Base-by-base conservation (phyloP, 2,797 vertebrate genomes). In the Neomorphus geoffroyi region DNA sequence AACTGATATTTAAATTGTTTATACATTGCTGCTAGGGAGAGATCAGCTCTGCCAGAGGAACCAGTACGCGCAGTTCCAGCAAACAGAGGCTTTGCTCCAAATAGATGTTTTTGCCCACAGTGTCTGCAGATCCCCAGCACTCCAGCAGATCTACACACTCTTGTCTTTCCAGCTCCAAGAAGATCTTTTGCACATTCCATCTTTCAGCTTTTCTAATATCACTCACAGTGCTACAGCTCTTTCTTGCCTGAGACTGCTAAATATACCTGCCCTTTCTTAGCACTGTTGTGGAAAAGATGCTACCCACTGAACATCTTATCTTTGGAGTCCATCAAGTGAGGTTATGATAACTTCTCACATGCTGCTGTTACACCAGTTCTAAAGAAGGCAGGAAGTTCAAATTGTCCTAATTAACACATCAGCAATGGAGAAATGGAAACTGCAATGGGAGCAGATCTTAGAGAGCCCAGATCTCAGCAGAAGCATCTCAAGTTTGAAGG, bases 1-100 rank as follows among this genome's bases (percentile, higher is more conserved):
- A 89, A 87, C 60, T 72, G 90, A 90, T 92, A 94, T 65, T 96
- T 94, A 75, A 93, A 96, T 86, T 89, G 89, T 96, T 97, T 96
- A 95, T 67, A 73, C n/a, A 13, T 58, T 39, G 67, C 75, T 96
- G 81, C 81, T 24, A 86, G 78, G 90, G 72, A 79, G 70, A 13
- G 45, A 92, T 56, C 64, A 80, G 80, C 86, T 85, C 82, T 96
- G 88, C 78, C 83, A 85, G 73, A 92, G 82, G 50, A 97, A 93
- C 19, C 13, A 72, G 69, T n/a, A 86, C 61, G 12, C 91, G 32
- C 33, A 69, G 90, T 83, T 93, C 92, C 78, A 93, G 74, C 58
- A 90, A 93, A 90, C 62, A 86, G 30, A 92, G 70, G 66, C 74
- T 96, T 60, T 88, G 41, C 83, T 96, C 80, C 78, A 86, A 91